Base-by-base conservation (phyloP, 2,797 vertebrate species). In the Urophycis tenuis region DNA sequence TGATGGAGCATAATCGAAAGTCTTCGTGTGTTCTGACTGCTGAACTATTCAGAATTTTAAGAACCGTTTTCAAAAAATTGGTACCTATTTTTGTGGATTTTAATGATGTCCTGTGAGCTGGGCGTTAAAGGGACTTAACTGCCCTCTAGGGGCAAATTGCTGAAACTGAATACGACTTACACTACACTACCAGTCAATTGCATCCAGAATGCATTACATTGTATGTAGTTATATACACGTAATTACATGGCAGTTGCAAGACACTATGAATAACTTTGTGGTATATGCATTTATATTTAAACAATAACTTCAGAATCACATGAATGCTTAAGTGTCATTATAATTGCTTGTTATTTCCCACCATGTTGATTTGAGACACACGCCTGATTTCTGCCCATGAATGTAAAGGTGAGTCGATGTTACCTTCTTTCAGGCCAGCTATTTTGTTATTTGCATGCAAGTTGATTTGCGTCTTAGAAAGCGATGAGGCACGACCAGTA, bases 401-500 rank as follows among this genome's bases (percentile, higher is more conserved):
- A 49, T 60, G 53, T 60, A 25, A 8, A 60, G 53, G 17, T 25
- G 53, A 60, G 53, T 60, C 22, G 9, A 25, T 17, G 1, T n/a
- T 17, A 25, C 8, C 53, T 9, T 60, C 45, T 1, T 9, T 9
- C 36, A 34, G 33, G 33, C 33, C 33, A 34, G 14, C n/a, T 60
- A 17, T 5, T 75, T 6, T 17, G 29, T 15, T 35, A 70, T 70
- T 69, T 30, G 9, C 6, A 22, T 29, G 0, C 29, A 35, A 60
- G 10, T 12, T 2, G 9, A 19, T 72, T 64, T 34, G 60, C n/a
- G n/a, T 67, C 22, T 69, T 45, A 73, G 5, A 11, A 73, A 17
- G 17, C 39, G 10, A 85, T 29, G 0, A 75, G 74, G 0, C 25
- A 79, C 53, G 80, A 34, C 33, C 30, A 75, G n/a, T 39, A 33